These are phyloP conservation scores for Drosophila prolongata DNA, from an alignment of 2,888 invertebrate genomes.

Conservation along the genomic window DNA sequence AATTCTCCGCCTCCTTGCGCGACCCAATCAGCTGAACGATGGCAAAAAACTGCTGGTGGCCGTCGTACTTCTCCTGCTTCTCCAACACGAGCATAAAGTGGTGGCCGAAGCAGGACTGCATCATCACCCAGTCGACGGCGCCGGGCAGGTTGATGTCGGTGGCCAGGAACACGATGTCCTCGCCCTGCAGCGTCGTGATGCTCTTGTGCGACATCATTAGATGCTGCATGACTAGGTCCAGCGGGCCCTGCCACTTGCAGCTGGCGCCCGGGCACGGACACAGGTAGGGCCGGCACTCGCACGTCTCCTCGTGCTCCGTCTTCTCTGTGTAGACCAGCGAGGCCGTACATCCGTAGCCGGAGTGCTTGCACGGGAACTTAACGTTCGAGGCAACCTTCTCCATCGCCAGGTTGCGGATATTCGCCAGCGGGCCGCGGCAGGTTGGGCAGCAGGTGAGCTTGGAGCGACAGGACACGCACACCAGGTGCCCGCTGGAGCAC, in stretches of 20 bases:
- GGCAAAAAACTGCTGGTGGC: slow-evolving; percentile 98
- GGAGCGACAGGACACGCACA: slow-evolving; percentile 98
- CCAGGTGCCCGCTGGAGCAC: slow-evolving; percentile 99
- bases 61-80: slow-evolving; percentile 99
- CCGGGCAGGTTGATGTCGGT: slow-evolving; percentile 99
- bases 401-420: slow-evolving; percentile 99
- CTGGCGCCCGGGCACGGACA: slow-evolving; percentile 99
- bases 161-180: slow-evolving; percentile 99
- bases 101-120: slow-evolving; percentile 99
- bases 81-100: slow-evolving; percentile 99
- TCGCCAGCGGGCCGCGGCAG: slow-evolving; percentile 97
- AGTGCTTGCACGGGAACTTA: slow-evolving; percentile 99
- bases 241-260: slow-evolving; percentile 99
- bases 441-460: slow-evolving; percentile 99
- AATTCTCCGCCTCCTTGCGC: slow-evolving; percentile 99
- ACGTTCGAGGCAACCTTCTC: slow-evolving; percentile 99
- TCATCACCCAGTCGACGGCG: slow-evolving; percentile 99
- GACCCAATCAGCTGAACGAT: slow-evolving; percentile 99
- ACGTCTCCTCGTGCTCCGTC: slow-evolving; percentile 98
- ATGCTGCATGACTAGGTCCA: slow-evolving; percentile 99
- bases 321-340: slow-evolving; percentile 98
- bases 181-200: slow-evolving; percentile 98
- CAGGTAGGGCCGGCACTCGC: slow-evolving; percentile 98
- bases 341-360: slow-evolving; percentile 96
- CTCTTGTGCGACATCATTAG: slow-evolving; percentile 98